Base-by-base conservation (phyloP, 2,888 invertebrate genomes). In the Cyrtodaria siliqua region DNA sequence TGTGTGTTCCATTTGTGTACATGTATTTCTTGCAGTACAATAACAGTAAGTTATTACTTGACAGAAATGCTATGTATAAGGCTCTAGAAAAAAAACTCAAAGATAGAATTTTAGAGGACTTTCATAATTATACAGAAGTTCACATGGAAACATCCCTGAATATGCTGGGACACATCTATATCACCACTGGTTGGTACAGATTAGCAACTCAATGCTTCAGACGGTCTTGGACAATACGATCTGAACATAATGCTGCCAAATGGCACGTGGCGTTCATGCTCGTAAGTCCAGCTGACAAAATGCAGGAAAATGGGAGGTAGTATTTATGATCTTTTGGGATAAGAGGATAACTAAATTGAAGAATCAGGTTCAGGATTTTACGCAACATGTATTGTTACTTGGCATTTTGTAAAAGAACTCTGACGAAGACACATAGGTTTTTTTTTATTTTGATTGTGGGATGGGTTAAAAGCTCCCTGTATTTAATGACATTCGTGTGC, bases 131-230 rank as follows among this genome's bases (percentile, higher is more conserved):
- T 23, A 33, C 20, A 27, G 20, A 50, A 1, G 53, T 52, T 8
- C 63, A 63, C 26, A 2, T 24, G 6, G 63, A 63, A 52, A 63
- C 63, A 24, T 40, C 53, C 1, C 40, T 6, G 0, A 63, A 63
- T 33, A n/a, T 63, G 9, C 44, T 63, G 12, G 63, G 63, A 2
- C 52, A 40, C 33, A 63, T 63, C 1, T 42, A 40, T 20, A 4
- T 53, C 2, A 29, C 26, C n/a, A 52, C 52, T 40, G 20, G n/a
- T n/a, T 14, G 52, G 23, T 26, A 14, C 6, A 9, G 0, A 12
- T 26, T 52, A n/a, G 63, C 63, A 1, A 8, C n/a, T 4, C 4
- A 40, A 24, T 63, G 63, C 18, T 63, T 63, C 23, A 23, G 16
- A 12, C 9, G 2, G 24, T 63, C 63, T 2, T 53, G 23, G 27